Evolutionary conservation across 2,113 vertebrate genomes (phyloP).

Genomic region (Xiphophorus maculatus): DNA sequence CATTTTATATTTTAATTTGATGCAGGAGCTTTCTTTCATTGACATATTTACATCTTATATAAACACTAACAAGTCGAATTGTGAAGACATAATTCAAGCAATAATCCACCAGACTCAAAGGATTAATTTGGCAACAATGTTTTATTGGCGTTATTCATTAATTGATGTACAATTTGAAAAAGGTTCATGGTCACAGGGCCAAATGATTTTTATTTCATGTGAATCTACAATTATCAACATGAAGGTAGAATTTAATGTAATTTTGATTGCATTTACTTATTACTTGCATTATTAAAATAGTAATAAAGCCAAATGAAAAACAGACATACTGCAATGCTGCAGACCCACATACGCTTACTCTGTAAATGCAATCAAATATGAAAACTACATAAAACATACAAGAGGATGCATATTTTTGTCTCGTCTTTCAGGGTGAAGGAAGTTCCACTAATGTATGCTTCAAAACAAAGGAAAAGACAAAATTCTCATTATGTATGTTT

Average conservation of each 20-base stretch:
- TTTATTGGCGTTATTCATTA: slow-evolving; percentile 41
- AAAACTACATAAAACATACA: not conserved
- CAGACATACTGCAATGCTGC: not conserved
- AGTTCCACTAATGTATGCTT: not conserved
- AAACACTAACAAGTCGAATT: not conserved
- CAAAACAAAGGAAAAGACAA: not conserved
- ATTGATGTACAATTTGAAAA: slow-evolving; percentile 32
- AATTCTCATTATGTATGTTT: not conserved
- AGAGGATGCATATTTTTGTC: not conserved
- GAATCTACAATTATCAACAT: slow-evolving; percentile 7
- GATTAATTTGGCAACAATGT: slow-evolving; percentile 21
- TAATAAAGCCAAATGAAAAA: not conserved
- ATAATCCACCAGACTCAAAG: slow-evolving; percentile 11
- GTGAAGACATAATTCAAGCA: slow-evolving; percentile 2
- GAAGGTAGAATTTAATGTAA: not conserved
- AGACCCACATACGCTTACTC: not conserved
- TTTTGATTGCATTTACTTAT: not conserved
- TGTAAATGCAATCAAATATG: not conserved
- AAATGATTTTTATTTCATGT: slow-evolving; percentile 4
- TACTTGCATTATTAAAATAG: not conserved
- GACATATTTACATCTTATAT: not conserved
- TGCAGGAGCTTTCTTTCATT: not conserved
- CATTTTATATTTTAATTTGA: not conserved
- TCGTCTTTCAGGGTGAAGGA: not conserved
- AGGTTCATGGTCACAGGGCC: slow-evolving; percentile 11